Percentiles rank a stretch among this genome's conserved stretches.
phyloP scores from a whole-genome alignment of 2,797 vertebrate species.

The Pseudochaenichthys georgianus region DNA sequence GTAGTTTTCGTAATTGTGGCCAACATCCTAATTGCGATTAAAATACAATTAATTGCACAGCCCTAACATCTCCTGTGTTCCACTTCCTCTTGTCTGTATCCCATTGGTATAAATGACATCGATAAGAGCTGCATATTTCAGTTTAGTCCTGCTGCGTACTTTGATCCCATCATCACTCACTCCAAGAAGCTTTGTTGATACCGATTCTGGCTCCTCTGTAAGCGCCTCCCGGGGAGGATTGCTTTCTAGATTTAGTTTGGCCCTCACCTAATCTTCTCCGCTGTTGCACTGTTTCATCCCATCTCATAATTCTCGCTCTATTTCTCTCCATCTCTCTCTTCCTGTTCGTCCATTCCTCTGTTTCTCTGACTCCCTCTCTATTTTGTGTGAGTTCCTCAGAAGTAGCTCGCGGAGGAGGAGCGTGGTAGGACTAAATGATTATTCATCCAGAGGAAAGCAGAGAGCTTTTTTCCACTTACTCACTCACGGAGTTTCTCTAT shows the following conservation, averaged over 20 bases:
- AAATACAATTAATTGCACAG: too few relatives aligned
- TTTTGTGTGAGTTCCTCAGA: conserved; percentile 36
- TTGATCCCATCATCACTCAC: conserved; percentile 43
- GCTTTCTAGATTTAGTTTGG: conserved; percentile 65
- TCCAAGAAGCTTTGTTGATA: conserved; percentile 57
- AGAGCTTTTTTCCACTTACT: conserved; percentile 38
- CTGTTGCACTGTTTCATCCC: conserved; percentile 62
- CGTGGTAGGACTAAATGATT: conserved; percentile 63
- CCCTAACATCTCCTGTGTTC: neutral
- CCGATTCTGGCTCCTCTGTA: conserved; percentile 47
- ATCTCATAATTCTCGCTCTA: conserved; percentile 72
- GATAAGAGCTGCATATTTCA: conserved; percentile 47
- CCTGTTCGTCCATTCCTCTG: conserved; percentile 42
- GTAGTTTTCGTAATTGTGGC: too few relatives aligned
- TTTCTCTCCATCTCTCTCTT: conserved; percentile 64
- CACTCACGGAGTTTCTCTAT: conserved; percentile 27
- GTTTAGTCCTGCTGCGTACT: conserved; percentile 54
- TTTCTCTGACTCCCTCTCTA: conserved; percentile 48
- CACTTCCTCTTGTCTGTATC: conserved; percentile 29
- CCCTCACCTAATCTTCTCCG: conserved; percentile 64
- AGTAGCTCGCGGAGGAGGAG: conserved; percentile 51
- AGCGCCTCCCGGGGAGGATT: conserved; percentile 51
- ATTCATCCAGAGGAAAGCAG: conserved; percentile 59
- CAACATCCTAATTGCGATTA: too few relatives aligned
- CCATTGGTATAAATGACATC: conserved; percentile 38